Base-by-base conservation (phyloP, 2,113 vertebrate species). In the Austrofundulus limnaeus region DNA sequence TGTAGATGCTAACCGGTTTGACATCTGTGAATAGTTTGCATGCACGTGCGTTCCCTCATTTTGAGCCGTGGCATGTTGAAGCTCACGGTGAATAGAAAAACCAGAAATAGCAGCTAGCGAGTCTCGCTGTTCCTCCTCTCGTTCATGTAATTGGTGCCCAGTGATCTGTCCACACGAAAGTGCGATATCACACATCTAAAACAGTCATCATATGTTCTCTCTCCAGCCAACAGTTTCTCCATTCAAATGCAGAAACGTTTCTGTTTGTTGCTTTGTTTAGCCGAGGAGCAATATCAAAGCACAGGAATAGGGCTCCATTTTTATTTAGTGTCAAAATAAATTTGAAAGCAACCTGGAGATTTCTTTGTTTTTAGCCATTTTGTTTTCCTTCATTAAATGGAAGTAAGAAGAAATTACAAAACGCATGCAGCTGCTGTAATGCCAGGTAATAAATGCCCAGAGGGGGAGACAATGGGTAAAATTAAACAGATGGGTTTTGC, bases 301-400 rank as follows among this genome's bases (percentile, higher is more conserved):
- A 43, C 31, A 55, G 57, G 58, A 62, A 56, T 77, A 55, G 5
- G 19, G 61, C 53, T 52, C 61, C 55, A 73, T 81, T 66, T 81
- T 80, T 75, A 78, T 79, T 87, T 86, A 83, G 74, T 25, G 49
- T 50, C 50, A 69, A 25, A 11, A 79, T 82, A 48, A 83, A 86
- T 87, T 81, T 87, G 87, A 66, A 85, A 84, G 78, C 67, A 56
- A 61, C 24, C 47, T 42, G 20, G 31, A 74, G 42, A 34, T 10
- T 8, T 10, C 8, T 34, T 34, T 34, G 3, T 65, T 58, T 48
- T 57, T 48, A 50, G 43, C 66, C 55, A 53, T 54, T 25, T 21
- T 20, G 15, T 34, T 52, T 68, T 59, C 73, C 75, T 68, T 81
- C 72, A 79, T 72, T 39, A 77, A 75, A 76, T 57, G 19, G 39